Evolutionary conservation across 2,888 invertebrate species (phyloP).

Genomic region (Cenopis cana): DNA sequence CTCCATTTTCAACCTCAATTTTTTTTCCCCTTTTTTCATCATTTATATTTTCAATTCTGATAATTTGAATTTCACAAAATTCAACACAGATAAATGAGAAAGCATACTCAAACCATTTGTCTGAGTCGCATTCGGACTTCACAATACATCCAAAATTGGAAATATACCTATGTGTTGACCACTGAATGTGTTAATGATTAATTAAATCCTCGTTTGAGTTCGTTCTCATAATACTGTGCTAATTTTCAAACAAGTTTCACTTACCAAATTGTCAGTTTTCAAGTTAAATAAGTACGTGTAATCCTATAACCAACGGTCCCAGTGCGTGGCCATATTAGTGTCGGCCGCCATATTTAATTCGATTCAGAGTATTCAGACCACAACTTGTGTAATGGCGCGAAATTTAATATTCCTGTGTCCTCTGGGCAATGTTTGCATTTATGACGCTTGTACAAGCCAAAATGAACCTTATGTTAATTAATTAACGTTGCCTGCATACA

Average conservation of each 20-base stretch:
- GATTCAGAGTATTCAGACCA: constrained; percentile 1
- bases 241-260: not conserved
- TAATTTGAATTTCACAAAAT: too few species aligned
- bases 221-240: not conserved
- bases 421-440: constrained; percentile 17
- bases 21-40: too few species aligned
- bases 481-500: not conserved
- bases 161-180: too few species aligned
- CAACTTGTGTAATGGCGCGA: constrained; percentile 7
- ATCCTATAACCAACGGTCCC: constrained; percentile 12
- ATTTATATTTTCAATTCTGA: too few species aligned
- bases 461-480: not conserved
- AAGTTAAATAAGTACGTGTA: constrained; percentile 21
- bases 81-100: too few species aligned
- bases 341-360: constrained; percentile 15
- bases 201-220: not conserved
- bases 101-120: not conserved
- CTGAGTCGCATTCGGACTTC: too few species aligned
- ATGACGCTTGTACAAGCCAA: not conserved
- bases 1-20: too few species aligned
- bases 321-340: constrained; percentile 4
- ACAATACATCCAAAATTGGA: too few species aligned
- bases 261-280: constrained; percentile 1
- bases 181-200: not conserved
- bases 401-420: constrained; percentile 29